phyloP scores from a whole-genome alignment of 1,140 invertebrate species.

The Mylabris phalerata region DNA sequence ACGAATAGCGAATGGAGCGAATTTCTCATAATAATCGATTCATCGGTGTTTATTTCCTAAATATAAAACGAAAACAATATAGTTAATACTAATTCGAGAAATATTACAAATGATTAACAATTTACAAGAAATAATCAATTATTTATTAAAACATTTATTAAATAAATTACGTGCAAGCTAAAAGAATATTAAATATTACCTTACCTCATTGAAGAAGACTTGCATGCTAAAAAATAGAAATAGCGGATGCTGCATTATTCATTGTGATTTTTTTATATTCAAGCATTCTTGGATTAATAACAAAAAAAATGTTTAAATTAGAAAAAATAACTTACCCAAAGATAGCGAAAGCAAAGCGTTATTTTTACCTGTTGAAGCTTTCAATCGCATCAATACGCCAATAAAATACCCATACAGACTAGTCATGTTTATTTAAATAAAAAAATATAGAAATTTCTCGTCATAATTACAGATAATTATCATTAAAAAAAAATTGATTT shows the following conservation, averaged over 20 bases:
- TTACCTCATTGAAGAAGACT: slow-evolving; percentile 22
- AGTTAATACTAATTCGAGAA: not conserved
- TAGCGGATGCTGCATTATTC: not conserved
- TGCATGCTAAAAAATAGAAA: slow-evolving; percentile 23
- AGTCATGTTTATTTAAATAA: too few species aligned
- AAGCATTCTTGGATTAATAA: too few species aligned
- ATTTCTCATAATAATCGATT: slow-evolving; percentile 27
- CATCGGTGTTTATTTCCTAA: slow-evolving; percentile 30
- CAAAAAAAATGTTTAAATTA: too few species aligned
- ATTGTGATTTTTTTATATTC: too few species aligned
- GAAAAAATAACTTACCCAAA: slow-evolving; percentile 16
- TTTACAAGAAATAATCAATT: slow-evolving; percentile 5
- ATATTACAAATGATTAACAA: not conserved
- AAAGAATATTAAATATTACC: slow-evolving; percentile 4
- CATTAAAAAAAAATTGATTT: too few species aligned
- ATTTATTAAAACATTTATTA: slow-evolving; percentile 6
- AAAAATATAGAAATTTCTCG: too few species aligned
- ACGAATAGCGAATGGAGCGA: slow-evolving; percentile 33
- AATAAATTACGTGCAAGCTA: slow-evolving; percentile 9
- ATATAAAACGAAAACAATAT: slow-evolving; percentile 6
- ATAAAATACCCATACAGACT: too few species aligned
- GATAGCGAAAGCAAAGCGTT: slow-evolving; percentile 13
- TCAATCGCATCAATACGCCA: too few species aligned
- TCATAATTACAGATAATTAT: too few species aligned
- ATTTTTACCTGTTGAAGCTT: not conserved